Conservation (phyloP, 2,797 vertebrate genomes). For the Dromococcyx pavoninus region DNA sequence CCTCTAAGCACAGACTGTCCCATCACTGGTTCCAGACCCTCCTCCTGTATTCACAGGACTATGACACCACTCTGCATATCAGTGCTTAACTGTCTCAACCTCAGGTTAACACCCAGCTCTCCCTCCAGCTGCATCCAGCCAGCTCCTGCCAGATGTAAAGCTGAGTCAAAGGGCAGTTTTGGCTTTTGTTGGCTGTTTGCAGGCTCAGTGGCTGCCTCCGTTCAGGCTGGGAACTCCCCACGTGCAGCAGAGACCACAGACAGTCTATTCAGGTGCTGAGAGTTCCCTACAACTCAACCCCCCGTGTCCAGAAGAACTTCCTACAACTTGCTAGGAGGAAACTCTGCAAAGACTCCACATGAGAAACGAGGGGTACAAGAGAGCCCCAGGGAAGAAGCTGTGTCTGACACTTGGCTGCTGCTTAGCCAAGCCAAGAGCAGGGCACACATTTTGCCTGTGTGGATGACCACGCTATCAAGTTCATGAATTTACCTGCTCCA, state of each 20-base stretch:
- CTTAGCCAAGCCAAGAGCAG: not conserved
- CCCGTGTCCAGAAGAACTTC: not conserved
- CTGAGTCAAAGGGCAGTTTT: not conserved
- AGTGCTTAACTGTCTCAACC: not conserved
- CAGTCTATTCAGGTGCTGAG: rapidly evolving
- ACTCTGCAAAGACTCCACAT: not conserved
- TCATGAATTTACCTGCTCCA: slow-evolving; percentile 16
- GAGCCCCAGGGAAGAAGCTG: not conserved
- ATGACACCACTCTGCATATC: not conserved
- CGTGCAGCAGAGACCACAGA: not conserved
- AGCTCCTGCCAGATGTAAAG: not conserved
- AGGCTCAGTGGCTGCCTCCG: rapidly evolving
- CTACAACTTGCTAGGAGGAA: not conserved
- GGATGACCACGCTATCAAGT: not conserved
- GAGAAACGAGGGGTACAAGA: not conserved
- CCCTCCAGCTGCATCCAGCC: not conserved
- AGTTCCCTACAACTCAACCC: not conserved
- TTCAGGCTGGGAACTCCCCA: not conserved
- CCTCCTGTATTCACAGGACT: not conserved
- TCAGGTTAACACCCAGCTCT: not conserved
- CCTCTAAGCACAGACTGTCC: not conserved
- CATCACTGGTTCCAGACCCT: not conserved
- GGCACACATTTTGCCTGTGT: not conserved
- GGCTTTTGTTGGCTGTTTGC: not conserved
- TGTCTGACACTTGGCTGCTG: not conserved